Evolutionary conservation across 2,113 vertebrate species (phyloP), one percentile per base, ranked within the genome.

Genomic region (Chloropsis cyanopogon): DNA sequence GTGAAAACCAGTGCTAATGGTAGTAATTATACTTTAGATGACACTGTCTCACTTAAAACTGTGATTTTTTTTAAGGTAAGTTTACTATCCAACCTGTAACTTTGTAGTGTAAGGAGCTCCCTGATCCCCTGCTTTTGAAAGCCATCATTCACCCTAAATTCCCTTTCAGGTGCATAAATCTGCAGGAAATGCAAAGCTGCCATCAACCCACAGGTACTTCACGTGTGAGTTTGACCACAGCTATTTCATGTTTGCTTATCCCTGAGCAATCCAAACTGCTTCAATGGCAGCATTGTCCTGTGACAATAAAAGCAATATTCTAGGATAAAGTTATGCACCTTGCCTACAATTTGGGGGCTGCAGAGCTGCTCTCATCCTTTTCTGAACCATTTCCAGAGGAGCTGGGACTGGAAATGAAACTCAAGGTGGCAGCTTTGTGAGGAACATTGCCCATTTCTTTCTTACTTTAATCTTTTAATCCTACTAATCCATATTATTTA

Each of bases 381-480:
- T 31, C 57, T 82, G 89, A 59, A 16, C 9, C 11, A 4, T 68
- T 83, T 31, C 35, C 39, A 75, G 47, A 66, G 57, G 75, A 75
- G 24, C 3, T 88, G 42, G 22, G 46, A 26, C 82, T 87, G 42
- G 56, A 73, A 84, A 73, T 8, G 22, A 52, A 73, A 21, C 57
- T 90, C 86, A 91, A 76, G 76, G 83, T 88, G 80, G 53, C 54
- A 70, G 33, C 54, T 72, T 47, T 50, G 23, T 8, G 47, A 46
- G 14, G 53, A 82, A 15, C 68, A 26, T 18, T 29, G 35, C 39
- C 63, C 14, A 15, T 88, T 91, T 63, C 44, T 59, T 83, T 54
- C 56, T 39, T n/a, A 25, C 25, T 72, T 88, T 86, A 76, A 91
- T 88, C 87, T 95, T 86, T 91, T 94, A 92, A 91, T 92, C 80